phyloP scores from a whole-genome alignment of 2,888 invertebrate species.

The Eristalinus sepulchralis region DNA sequence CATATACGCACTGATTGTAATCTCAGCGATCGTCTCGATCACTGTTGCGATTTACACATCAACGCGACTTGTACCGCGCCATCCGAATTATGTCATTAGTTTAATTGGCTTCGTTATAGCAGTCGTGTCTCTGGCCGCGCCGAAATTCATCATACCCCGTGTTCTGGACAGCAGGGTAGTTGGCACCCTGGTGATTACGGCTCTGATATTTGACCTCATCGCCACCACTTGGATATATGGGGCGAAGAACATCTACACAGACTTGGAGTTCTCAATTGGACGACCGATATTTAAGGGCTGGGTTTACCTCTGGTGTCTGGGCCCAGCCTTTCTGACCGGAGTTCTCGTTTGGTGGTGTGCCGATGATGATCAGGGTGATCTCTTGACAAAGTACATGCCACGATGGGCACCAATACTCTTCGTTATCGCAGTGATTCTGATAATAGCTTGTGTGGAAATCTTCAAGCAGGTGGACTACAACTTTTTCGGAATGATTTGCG shows the following conservation, averaged over 20 bases:
- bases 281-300: slow-evolving; percentile 80
- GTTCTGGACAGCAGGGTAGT: slow-evolving; percentile 79
- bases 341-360: slow-evolving; percentile 81
- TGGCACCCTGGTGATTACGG: slow-evolving; percentile 78
- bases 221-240: slow-evolving; percentile 81
- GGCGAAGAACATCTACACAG: slow-evolving; percentile 80
- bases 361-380: slow-evolving; percentile 77
- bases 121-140: slow-evolving; percentile 78
- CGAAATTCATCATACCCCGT: slow-evolving; percentile 78
- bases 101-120: slow-evolving; percentile 78
- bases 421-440: slow-evolving; percentile 76
- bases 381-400: slow-evolving; percentile 77
- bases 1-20: slow-evolving; percentile 77
- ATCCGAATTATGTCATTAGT: slow-evolving; percentile 80
- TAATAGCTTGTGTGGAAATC: slow-evolving; percentile 79
- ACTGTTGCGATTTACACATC: slow-evolving; percentile 79
- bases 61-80: slow-evolving; percentile 78
- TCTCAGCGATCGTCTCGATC: slow-evolving; percentile 78
- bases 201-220: slow-evolving; percentile 80
- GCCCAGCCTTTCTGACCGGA: slow-evolving; percentile 79
- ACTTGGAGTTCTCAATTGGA: slow-evolving; percentile 80
- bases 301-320: slow-evolving; percentile 79
- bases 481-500: slow-evolving; percentile 81
- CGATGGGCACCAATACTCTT: slow-evolving; percentile 80
- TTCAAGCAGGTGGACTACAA: slow-evolving; percentile 81